phyloP scores from a whole-genome alignment of 2,888 invertebrate species.

The Thymelicus lineola region DNA sequence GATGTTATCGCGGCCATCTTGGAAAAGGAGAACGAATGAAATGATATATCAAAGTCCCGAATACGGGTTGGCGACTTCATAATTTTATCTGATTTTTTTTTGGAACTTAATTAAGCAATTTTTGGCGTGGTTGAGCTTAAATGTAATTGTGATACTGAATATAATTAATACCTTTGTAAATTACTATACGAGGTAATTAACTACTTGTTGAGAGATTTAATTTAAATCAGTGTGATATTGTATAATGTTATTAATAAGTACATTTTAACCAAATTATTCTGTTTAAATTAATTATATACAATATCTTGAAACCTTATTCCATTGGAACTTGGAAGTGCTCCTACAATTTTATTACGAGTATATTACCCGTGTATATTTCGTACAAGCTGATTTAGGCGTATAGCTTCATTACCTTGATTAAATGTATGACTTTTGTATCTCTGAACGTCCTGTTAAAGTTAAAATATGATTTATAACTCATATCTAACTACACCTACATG shows the following conservation, averaged over 20 bases:
- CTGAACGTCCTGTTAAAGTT: too few species aligned
- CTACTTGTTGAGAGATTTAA: background rate
- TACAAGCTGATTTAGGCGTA: too few species aligned
- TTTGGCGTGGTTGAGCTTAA: conserved; percentile 39
- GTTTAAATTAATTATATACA: too few species aligned
- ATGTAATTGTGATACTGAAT: background rate
- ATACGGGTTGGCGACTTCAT: conserved; percentile 73
- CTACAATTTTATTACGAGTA: too few species aligned
- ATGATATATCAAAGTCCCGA: conserved; percentile 78
- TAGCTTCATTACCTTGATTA: too few species aligned
- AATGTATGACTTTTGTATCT: too few species aligned
- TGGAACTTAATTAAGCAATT: conserved; percentile 67
- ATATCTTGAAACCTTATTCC: too few species aligned
- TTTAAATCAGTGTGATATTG: background rate
- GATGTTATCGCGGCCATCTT: conserved; percentile 61
- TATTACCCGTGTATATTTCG: too few species aligned
- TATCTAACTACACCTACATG: too few species aligned
- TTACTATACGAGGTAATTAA: background rate
- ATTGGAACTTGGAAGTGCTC: too few species aligned
- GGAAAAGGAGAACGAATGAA: conserved; percentile 47
- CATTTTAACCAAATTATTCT: too few species aligned
- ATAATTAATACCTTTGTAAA: conserved; percentile 5
- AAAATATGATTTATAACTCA: too few species aligned
- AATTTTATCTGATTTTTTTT: conserved; percentile 68
- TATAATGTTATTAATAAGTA: background rate